Evolutionary conservation across 2,797 vertebrate genomes (phyloP), one percentile per base, ranked within the genome.

Genomic region (Pipistrellus nathusii): DNA sequence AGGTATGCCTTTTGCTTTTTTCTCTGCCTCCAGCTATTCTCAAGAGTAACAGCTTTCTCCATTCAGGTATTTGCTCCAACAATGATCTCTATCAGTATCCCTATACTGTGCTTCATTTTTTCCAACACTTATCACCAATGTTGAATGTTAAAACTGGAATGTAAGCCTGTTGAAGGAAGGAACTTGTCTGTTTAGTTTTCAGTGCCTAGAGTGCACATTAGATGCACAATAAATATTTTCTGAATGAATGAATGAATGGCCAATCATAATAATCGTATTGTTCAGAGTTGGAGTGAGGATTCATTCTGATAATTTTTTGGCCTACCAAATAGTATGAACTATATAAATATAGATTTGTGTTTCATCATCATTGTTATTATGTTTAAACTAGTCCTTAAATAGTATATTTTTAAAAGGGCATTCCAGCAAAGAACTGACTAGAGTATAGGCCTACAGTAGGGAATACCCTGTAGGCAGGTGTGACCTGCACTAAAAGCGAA

Each of bases 321-420:
- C 46, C 48, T 77, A 35, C 11, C 15, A 20, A 92, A 48, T 25
- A 68, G n/a, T 68, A 88, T 51, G 41, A 69, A 81, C 12, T 76
- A 55, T 48, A 17, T 64, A 86, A 91, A 81, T 77, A 57, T 21
- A 72, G 32, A 51, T 51, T 78, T 11, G 46, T 90, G 35, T 62
- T 77, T 51, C 27, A 53, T 48, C 13, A 48, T 46, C 14, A 30
- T 64, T 51, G 41, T 64, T 51, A 53, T 62, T 32, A 84, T 23
- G 23, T 89, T 94, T 92, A 95, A 77, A 69, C 11, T 64, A 82
- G 44, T 13, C 48, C 88, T 92, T 88, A 77, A 81, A 72, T 35
- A 71, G 35, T 30, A 27, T 35, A 57, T 55, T 73, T 83, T 48
- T 55, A 51, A 69, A 78, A 87, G 20, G 27, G 21, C 27, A 90